These are phyloP conservation scores for Machimus rusticus DNA, from an alignment of 2,888 invertebrate species.

Conservation along the genomic window DNA sequence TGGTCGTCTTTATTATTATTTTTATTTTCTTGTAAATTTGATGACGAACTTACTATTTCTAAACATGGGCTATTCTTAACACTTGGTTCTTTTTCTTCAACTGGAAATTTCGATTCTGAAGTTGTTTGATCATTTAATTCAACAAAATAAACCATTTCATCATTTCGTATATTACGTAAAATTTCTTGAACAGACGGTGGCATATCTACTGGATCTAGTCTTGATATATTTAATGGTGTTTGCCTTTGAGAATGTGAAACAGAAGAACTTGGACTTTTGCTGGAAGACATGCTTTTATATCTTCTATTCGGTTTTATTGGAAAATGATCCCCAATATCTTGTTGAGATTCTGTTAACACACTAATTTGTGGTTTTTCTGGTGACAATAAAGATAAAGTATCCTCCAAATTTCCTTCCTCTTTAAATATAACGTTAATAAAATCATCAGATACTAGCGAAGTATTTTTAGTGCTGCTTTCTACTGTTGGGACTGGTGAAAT, in stretches of 20 bases:
- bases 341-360: background rate
- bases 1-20: background rate
- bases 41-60: background rate
- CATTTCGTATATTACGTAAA: conserved; percentile 50
- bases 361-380: background rate
- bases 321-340: conserved; percentile 49
- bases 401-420: background rate
- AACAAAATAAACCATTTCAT: background rate
- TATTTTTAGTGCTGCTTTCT: background rate
- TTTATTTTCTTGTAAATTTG: background rate
- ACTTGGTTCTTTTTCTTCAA: background rate
- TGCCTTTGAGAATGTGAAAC: conserved; percentile 47
- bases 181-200: conserved; percentile 60
- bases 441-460: background rate
- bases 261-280: conserved; percentile 54
- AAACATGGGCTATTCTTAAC: background rate
- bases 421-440: background rate
- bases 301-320: conserved; percentile 55
- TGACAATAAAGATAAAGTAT: background rate
- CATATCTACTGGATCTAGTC: conserved; percentile 56
- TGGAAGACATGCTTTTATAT: conserved; percentile 59
- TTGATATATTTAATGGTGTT: conserved; percentile 52
- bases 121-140: background rate
- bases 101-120: conserved; percentile 18
- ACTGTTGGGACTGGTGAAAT: conserved; percentile 51